Evolutionary conservation across 2,113 vertebrate species (phyloP).

Genomic region (Lophochroa leadbeateri): DNA sequence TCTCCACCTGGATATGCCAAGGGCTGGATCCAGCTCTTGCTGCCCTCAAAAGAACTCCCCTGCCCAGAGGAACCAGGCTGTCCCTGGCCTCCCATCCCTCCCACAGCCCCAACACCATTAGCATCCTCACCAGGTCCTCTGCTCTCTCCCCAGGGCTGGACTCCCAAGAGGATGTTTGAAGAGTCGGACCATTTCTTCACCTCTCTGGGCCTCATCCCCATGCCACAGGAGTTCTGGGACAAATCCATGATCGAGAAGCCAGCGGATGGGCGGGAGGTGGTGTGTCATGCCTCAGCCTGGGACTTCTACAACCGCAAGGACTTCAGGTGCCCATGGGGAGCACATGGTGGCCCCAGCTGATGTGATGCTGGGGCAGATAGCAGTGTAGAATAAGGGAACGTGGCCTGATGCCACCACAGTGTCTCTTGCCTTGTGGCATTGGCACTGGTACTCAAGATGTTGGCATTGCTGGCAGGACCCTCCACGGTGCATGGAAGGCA

Average conservation of each 20-base stretch:
- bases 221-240: constrained; percentile 82
- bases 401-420: neutral
- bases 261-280: constrained; percentile 69
- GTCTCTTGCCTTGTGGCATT: neutral
- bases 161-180: constrained; percentile 86
- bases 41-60: neutral
- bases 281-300: constrained; percentile 84
- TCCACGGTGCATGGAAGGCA: neutral
- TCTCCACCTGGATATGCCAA: neutral
- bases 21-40: neutral
- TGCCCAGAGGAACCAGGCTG: neutral
- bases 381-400: fast-evolving
- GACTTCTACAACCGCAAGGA: constrained; percentile 85
- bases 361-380: neutral
- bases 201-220: constrained; percentile 85
- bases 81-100: neutral
- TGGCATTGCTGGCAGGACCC: neutral
- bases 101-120: neutral
- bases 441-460: too few species aligned
- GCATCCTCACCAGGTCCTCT: neutral
- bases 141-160: constrained; percentile 82
- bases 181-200: constrained; percentile 88
- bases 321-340: constrained; percentile 70
- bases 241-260: constrained; percentile 84
- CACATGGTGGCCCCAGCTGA: neutral